A percentile compares a stretch with the other conserved stretches of the same genome.
Conservation (phyloP, 1,140 invertebrate species). For the Macrostomum lignano region DNA sequence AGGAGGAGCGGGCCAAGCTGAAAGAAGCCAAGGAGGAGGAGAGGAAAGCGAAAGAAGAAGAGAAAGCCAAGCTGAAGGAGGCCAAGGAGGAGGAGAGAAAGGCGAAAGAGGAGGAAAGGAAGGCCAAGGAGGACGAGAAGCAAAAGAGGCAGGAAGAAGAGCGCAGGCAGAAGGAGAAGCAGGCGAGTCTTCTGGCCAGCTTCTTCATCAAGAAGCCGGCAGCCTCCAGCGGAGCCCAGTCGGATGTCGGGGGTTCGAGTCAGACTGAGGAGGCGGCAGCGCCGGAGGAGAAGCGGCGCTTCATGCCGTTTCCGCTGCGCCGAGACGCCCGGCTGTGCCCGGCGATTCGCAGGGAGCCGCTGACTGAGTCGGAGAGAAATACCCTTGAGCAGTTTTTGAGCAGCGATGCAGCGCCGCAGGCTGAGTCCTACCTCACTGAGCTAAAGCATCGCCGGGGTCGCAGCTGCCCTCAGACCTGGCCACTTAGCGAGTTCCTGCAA, state of each 20-base stretch:
- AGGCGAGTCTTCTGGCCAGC: background rate
- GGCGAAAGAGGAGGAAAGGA: conserved; percentile 1
- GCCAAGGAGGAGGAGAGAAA: too few relatives aligned
- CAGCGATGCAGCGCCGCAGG: background rate
- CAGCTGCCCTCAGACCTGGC: background rate
- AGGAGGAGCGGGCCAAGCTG: background rate
- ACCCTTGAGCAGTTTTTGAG: background rate
- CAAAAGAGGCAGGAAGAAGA: conserved; percentile 1
- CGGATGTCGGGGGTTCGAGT: background rate
- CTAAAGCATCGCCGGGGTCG: background rate
- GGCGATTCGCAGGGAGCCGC: background rate
- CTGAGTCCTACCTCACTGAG: background rate
- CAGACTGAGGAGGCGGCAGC: too few relatives aligned
- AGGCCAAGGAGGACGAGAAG: conserved; percentile 5
- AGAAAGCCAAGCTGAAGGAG: conserved; percentile 1
- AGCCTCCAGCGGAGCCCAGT: background rate
- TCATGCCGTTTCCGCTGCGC: too few relatives aligned
- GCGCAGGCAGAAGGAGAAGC: background rate
- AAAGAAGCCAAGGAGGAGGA: conserved; percentile 4
- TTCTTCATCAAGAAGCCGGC: too few relatives aligned
- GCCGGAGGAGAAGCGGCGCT: too few relatives aligned
- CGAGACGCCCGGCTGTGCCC: too few relatives aligned
- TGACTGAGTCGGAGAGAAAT: background rate
- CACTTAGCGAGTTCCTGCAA: background rate
- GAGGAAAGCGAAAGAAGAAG: background rate